Evolutionary conservation across 2,797 vertebrate genomes (phyloP).

Genomic region (Halcyon leucocephala): DNA sequence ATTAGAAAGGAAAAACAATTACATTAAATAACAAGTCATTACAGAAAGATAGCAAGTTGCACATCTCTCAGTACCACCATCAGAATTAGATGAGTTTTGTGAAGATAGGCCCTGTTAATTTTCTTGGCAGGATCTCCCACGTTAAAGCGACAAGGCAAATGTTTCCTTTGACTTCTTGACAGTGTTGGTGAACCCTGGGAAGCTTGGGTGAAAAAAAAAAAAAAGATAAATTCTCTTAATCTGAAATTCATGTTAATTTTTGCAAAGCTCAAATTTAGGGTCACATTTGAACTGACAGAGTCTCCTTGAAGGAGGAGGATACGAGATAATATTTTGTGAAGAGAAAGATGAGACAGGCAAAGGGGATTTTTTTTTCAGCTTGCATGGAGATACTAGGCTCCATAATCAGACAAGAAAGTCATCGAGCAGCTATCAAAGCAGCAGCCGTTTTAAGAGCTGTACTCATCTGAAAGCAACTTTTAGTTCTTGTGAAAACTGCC

Average conservation of each 20-base stretch:
- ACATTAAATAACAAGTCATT: neutral
- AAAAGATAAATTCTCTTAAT: neutral
- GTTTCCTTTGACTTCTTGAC: neutral
- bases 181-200: neutral
- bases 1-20: conserved; percentile 10
- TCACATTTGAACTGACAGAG: conserved; percentile 35
- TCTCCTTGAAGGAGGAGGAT: conserved; percentile 18
- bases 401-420: conserved; percentile 65
- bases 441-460: conserved; percentile 47
- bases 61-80: neutral
- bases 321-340: neutral
- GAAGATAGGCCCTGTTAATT: conserved; percentile 33
- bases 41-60: neutral
- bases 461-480: conserved; percentile 35
- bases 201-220: neutral
- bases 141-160: conserved; percentile 27
- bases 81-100: conserved; percentile 22
- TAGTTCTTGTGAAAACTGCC: conserved; percentile 16
- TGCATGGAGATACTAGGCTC: conserved; percentile 40
- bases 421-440: conserved; percentile 52
- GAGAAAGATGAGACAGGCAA: conserved; percentile 19
- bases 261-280: conserved; percentile 25
- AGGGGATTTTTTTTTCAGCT: conserved; percentile 28
- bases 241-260: conserved; percentile 11
- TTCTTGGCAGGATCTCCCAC: conserved; percentile 42